Conservation (phyloP, 2,888 invertebrate species). For the Oxystoma pomonae region DNA sequence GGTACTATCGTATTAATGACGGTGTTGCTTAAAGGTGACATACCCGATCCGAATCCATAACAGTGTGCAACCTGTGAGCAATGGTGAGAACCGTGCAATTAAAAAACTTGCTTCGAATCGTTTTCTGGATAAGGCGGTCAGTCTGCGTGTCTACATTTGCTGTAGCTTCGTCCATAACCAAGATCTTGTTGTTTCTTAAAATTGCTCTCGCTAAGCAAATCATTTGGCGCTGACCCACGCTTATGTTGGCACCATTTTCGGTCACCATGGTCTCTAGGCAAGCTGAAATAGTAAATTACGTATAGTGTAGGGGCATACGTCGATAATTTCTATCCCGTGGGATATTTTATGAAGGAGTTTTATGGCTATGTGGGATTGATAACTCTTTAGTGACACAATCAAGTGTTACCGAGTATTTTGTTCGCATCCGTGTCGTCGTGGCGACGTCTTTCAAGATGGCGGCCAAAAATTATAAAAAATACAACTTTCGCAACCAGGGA, state of each 20-base stretch:
- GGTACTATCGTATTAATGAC: background rate
- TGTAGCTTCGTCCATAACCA: constrained; percentile 61
- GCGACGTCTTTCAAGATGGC: too few species aligned
- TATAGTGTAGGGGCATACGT: too few species aligned
- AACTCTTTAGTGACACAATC: too few species aligned
- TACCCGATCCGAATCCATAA: constrained; percentile 58
- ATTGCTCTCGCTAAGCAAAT: constrained; percentile 78
- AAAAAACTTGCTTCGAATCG: constrained; percentile 52
- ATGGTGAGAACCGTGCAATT: constrained; percentile 58
- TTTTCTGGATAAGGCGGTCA: constrained; percentile 54
- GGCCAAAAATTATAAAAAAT: too few species aligned
- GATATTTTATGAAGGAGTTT: too few species aligned
- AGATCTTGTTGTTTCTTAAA: constrained; percentile 65
- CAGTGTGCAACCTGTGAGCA: constrained; percentile 63
- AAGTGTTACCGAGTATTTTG: too few species aligned
- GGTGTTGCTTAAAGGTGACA: constrained; percentile 4
- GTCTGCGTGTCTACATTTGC: constrained; percentile 58
- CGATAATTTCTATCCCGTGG: too few species aligned
- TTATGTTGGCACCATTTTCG: constrained; percentile 72
- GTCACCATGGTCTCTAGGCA: constrained; percentile 59
- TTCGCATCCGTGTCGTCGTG: too few species aligned
- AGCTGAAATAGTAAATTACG: too few species aligned
- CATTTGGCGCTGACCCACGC: constrained; percentile 77
- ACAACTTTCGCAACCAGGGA: too few species aligned
- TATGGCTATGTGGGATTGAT: too few species aligned